Percentiles rank a stretch among this genome's conserved stretches.
These are phyloP conservation scores for Drosophila tropicalis DNA, from an alignment of 1,140 invertebrate species.

Conservation along the genomic window DNA sequence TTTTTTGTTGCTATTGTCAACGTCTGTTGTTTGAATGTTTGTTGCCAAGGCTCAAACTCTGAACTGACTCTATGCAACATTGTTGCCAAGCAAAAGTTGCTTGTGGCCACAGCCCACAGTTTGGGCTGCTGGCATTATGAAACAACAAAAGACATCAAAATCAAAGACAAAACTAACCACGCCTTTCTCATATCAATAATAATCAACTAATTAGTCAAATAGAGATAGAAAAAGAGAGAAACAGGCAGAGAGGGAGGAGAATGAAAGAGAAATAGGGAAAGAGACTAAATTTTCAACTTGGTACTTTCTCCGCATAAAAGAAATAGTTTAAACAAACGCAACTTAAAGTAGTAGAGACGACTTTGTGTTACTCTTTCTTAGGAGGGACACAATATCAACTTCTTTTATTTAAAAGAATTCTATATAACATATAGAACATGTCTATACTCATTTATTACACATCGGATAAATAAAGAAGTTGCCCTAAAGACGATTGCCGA, in stretches of 20 bases:
- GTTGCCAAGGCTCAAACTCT: conserved; percentile 17
- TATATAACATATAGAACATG: too few relatives aligned
- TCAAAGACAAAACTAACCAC: conserved; percentile 24
- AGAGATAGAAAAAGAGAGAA: background rate
- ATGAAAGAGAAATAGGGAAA: conserved; percentile 14
- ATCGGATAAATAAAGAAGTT: too few relatives aligned
- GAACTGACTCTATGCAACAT: conserved; percentile 34
- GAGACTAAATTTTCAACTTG: conserved; percentile 34
- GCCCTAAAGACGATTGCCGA: too few relatives aligned
- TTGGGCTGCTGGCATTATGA: conserved; percentile 48
- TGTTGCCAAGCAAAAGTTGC: conserved; percentile 60
- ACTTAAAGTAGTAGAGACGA: conserved; percentile 5
- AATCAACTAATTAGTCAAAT: conserved; percentile 31
- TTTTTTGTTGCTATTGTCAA: conserved; percentile 20
- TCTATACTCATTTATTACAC: too few relatives aligned
- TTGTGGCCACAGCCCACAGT: background rate
- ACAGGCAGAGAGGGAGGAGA: background rate
- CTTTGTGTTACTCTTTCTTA: background rate
- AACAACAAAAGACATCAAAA: conserved; percentile 30
- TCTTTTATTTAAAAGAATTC: background rate
- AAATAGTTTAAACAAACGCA: conserved; percentile 31
- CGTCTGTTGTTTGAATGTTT: conserved; percentile 38
- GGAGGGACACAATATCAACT: background rate
- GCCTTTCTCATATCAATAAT: conserved; percentile 45
- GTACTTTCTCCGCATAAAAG: conserved; percentile 62